Conservation (phyloP, 2,113 vertebrate genomes). For the Python bivittatus region DNA sequence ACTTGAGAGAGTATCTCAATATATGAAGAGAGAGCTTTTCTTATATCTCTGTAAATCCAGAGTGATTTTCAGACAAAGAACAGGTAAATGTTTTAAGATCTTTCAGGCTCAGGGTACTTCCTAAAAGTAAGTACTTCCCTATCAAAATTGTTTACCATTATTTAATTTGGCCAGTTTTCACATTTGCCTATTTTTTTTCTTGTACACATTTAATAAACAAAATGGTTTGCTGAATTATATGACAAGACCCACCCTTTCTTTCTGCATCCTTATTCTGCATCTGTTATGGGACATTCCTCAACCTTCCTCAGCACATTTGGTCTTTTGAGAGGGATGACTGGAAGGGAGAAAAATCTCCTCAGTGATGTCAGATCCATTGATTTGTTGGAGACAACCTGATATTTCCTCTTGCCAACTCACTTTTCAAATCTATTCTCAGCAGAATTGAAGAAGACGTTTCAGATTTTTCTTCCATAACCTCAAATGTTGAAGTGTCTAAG, state of each 20-base stretch:
- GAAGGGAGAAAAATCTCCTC: neutral
- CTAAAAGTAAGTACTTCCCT: neutral
- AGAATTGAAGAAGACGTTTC: neutral
- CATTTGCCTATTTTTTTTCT: neutral
- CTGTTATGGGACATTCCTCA: neutral
- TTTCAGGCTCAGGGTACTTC: neutral
- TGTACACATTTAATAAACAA: neutral
- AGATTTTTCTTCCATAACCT: neutral
- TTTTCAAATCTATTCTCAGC: neutral
- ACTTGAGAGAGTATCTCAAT: neutral
- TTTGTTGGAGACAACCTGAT: neutral
- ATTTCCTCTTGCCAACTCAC: neutral
- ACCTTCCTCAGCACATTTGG: neutral
- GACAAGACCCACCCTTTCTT: neutral
- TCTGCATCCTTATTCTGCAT: neutral
- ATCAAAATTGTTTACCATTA: neutral
- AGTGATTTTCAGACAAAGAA: neutral
- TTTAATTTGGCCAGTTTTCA: neutral
- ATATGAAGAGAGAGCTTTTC: neutral
- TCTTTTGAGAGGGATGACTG: neutral
- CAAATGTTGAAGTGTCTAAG: neutral
- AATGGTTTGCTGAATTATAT: neutral
- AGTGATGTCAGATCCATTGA: neutral
- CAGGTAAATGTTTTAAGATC: neutral
- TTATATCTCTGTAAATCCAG: neutral